These are phyloP conservation scores for Catamblyrhynchus diadema DNA, from an alignment of 2,797 vertebrate genomes.

Conservation along the genomic window DNA sequence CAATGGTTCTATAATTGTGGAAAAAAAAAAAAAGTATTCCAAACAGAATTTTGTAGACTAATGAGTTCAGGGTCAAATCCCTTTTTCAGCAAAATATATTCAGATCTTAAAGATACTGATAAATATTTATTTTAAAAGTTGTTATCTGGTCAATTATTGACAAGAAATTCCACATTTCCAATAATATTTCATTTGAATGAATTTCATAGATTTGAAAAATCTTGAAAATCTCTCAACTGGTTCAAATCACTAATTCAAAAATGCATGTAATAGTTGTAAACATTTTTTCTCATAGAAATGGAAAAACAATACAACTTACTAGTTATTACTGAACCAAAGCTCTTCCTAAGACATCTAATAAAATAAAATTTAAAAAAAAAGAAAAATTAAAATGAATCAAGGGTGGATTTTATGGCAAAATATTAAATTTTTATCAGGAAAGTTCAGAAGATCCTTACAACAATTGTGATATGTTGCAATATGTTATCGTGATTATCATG, in stretches of 20 bases:
- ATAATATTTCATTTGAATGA: not conserved
- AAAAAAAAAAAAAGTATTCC: not conserved
- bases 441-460: not conserved
- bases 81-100: not conserved
- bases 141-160: not conserved
- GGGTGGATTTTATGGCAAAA: not conserved
- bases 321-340: not conserved
- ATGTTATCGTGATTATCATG: accelerated
- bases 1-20: not conserved
- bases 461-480: not conserved
- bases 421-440: not conserved
- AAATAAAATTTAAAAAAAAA: not conserved
- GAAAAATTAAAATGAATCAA: not conserved
- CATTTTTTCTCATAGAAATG: not conserved
- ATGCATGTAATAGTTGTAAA: not conserved
- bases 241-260: not conserved
- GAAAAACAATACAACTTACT: not conserved
- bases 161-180: not conserved
- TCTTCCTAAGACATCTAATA: not conserved
- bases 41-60: not conserved
- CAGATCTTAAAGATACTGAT: not conserved
- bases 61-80: not conserved
- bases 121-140: not conserved
- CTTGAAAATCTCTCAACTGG: not conserved
- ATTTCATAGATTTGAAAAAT: not conserved